Evolutionary conservation across 1,140 invertebrate genomes (phyloP).

Genomic region (Potamilus streckersoni): DNA sequence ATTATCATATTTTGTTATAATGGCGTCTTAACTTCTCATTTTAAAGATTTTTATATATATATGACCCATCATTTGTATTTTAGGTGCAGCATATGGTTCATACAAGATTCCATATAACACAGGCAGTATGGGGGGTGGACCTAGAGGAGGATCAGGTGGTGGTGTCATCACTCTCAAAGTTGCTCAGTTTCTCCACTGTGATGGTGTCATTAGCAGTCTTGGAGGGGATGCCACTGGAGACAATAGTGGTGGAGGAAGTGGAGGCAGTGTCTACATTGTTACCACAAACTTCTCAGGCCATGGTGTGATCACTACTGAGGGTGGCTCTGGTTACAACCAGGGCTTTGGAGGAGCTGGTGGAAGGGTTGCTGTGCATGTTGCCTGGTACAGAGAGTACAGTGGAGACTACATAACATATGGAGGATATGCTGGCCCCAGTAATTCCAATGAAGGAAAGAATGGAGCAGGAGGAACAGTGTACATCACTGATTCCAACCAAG

Average conservation of each 20-base stretch:
- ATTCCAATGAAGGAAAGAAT: constrained; percentile 32
- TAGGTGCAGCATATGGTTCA: constrained; percentile 48
- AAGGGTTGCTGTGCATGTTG: constrained; percentile 47
- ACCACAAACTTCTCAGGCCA: constrained; percentile 55
- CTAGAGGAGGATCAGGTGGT: constrained; percentile 40
- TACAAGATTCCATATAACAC: constrained; percentile 45
- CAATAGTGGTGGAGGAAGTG: constrained; percentile 53
- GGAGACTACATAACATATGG: constrained; percentile 46
- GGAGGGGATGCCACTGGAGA: constrained; percentile 33
- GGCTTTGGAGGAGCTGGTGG: constrained; percentile 52
- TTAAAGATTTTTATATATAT: no score
- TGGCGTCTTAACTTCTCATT: no score
- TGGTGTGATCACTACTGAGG: constrained; percentile 39
- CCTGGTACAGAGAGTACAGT: constrained; percentile 44
- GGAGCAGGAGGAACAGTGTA: constrained; percentile 53
- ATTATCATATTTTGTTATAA: no score
- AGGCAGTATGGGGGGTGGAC: constrained; percentile 50
- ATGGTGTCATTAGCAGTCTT: constrained; percentile 42
- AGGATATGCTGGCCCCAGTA: constrained; percentile 36
- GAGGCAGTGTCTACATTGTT: constrained; percentile 47
- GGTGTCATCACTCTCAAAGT: constrained; percentile 47
- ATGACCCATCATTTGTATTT: constrained; percentile 10
- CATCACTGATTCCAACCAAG: constrained; percentile 38
- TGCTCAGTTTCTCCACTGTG: constrained; percentile 42
- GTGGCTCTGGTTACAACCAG: constrained; percentile 36